Evolutionary conservation across 2,113 vertebrate genomes (phyloP), one percentile per base, ranked within the genome.

Genomic region (Holacanthus passer): DNA sequence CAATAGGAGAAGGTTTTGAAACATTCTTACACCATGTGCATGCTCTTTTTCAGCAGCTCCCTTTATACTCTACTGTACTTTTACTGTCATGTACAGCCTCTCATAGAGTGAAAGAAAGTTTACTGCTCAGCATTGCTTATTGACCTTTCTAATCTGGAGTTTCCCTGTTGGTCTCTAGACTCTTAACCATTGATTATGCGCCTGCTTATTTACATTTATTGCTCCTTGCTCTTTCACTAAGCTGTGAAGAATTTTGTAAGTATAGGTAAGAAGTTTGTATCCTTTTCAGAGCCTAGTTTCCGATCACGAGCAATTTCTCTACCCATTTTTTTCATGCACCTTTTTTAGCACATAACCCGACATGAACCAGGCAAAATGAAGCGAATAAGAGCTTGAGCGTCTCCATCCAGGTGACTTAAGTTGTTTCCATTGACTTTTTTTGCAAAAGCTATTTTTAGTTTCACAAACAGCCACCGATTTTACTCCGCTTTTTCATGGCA

Each of bases 11-110:
- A 43, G 43, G 20, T 22, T 50, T 77, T n/a, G 29, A 86, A 78
- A 63, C 27, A 39, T 62, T 71, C 32, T 66, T 52, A 65, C 12
- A 43, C n/a, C 66, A 82, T 48, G 62, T 73, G 73, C 41, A 48
- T 79, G 80, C 78, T 83, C 80, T 87, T 88, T 89, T 76, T 60
- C 67, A 80, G 70, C 63, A 77, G 16, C 74, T 75, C 47, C 20
- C 32, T 69, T 70, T 43, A 39, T 47, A 55, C 12, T 14, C 0
- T 12, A 32, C 35, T 67, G 27, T 16, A 31, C 55, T 59, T 63
- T 16, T 22, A 59, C 31, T 32, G 4, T 22, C 13, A 56, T 31
- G 24, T 24, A 29, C 20, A 59, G 22, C 16, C 39, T n/a, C n/a
- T n/a, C n/a, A n/a, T n/a, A n/a, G n/a, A n/a, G n/a, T n/a, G n/a